Evolutionary conservation across 2,888 invertebrate species (phyloP).

Genomic region (Ochlodes sylvanus): DNA sequence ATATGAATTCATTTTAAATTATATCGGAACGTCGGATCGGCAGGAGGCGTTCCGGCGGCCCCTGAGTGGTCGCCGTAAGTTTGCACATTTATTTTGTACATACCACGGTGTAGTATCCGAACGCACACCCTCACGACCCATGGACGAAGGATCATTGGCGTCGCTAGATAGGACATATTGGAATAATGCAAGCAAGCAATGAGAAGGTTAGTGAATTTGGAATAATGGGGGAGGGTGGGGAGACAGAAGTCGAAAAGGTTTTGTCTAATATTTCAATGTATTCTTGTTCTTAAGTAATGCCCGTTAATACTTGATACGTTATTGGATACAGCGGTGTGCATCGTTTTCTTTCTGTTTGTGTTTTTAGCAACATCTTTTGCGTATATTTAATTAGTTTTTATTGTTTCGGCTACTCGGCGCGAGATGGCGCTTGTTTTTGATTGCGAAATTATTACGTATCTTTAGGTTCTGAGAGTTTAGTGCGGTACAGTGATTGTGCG

Average conservation of each 20-base stretch:
- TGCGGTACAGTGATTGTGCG: conserved; percentile 71
- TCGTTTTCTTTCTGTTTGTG: conserved; percentile 46
- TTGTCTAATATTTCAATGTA: conserved; percentile 68
- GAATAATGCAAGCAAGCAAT: conserved; percentile 70
- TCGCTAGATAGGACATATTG: conserved; percentile 65
- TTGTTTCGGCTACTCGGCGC: conserved; percentile 53
- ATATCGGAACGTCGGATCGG: conserved; percentile 59
- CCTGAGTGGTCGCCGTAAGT: conserved; percentile 41
- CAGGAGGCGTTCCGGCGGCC: conserved; percentile 45
- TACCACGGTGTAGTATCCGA: conserved; percentile 54
- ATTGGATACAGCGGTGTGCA: conserved; percentile 60
- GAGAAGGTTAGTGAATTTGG: conserved; percentile 83
- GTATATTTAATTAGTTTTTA: conserved; percentile 41
- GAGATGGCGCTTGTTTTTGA: conserved; percentile 56
- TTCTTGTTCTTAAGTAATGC: conserved; percentile 69
- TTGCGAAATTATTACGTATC: conserved; percentile 51
- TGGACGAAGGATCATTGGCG: conserved; percentile 52
- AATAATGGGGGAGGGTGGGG: conserved; percentile 59
- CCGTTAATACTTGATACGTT: conserved; percentile 65
- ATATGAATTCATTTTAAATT: conserved; percentile 73
- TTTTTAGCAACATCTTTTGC: conserved; percentile 51
- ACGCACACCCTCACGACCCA: conserved; percentile 68
- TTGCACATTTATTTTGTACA: conserved; percentile 56
- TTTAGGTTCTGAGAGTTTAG: conserved; percentile 75
- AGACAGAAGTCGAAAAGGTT: conserved; percentile 55